phyloP scores from a whole-genome alignment of 30 jellyfish, hydroid and myxozoan species.

The Aurelia sp. region DNA sequence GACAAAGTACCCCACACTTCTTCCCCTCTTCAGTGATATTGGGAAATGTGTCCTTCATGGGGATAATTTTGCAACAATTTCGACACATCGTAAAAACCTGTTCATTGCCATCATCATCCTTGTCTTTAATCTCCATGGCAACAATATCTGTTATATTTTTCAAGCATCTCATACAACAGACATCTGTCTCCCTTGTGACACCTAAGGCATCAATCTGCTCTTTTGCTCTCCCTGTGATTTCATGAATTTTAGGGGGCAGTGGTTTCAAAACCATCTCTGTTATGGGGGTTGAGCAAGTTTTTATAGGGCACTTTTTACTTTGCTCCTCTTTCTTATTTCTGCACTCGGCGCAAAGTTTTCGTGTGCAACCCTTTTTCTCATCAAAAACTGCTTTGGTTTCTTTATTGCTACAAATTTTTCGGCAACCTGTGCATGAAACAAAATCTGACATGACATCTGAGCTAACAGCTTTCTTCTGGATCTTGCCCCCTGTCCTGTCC shows the following conservation, averaged over 20 bases:
- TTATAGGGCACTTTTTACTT: slow-evolving; percentile 29
- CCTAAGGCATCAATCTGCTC: slow-evolving; percentile 19
- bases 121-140: neutral
- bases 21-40: slow-evolving; percentile 53
- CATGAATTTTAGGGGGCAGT: slow-evolving; percentile 4
- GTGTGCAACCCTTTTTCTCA: slow-evolving; percentile 24
- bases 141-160: neutral
- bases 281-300: slow-evolving; percentile 43
- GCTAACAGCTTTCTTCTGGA: slow-evolving; percentile 2
- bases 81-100: slow-evolving; percentile 63
- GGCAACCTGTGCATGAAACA: slow-evolving; percentile 78
- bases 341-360: slow-evolving; percentile 58
- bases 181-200: slow-evolving; percentile 13
- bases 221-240: slow-evolving; percentile 15
- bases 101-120: slow-evolving; percentile 13
- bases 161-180: slow-evolving; percentile 45
- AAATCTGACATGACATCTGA: slow-evolving; percentile 61
- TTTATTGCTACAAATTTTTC: slow-evolving; percentile 61
- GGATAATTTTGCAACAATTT: slow-evolving; percentile 56
- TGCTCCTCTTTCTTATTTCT: slow-evolving; percentile 19
- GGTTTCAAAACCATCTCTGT: slow-evolving; percentile 9
- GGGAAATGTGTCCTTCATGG: slow-evolving; percentile 50
- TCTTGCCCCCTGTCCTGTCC: slow-evolving; percentile 27
- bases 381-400: slow-evolving; percentile 69
- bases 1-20: slow-evolving; percentile 63